Percentiles rank a stretch among this genome's conserved stretches.
These are phyloP conservation scores for Scaptomyza polygonia DNA, from an alignment of 2,888 invertebrate genomes.

Conservation along the genomic window DNA sequence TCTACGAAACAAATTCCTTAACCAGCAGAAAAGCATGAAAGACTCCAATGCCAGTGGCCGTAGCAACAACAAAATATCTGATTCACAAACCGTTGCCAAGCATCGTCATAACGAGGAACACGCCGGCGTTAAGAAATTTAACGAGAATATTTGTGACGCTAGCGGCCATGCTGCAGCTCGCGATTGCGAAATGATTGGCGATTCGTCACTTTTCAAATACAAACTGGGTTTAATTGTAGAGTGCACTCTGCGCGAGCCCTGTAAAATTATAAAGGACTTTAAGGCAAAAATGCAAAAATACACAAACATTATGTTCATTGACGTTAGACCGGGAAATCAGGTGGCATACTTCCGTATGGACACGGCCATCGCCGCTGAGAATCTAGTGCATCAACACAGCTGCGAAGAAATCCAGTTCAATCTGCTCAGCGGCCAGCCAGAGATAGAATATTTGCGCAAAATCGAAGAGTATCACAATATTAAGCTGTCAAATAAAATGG, in stretches of 20 bases:
- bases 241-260: slow-evolving; percentile 88
- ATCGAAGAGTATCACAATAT: slow-evolving; percentile 86
- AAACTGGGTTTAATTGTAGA: slow-evolving; percentile 88
- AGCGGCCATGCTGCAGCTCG: too few species aligned
- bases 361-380: slow-evolving; percentile 84
- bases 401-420: slow-evolving; percentile 82
- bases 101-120: too few species aligned
- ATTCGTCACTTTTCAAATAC: neutral
- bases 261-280: slow-evolving; percentile 88
- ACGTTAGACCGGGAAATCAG: slow-evolving; percentile 89
- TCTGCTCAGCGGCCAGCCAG: slow-evolving; percentile 88
- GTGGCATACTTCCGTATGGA: slow-evolving; percentile 89
- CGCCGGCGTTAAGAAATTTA: too few species aligned
- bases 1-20: neutral
- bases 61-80: too few species aligned
- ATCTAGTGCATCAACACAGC: slow-evolving; percentile 71
- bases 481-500: slow-evolving; percentile 82
- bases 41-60: too few species aligned
- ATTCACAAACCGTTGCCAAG: too few species aligned
- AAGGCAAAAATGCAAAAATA: slow-evolving; percentile 88
- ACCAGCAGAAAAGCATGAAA: too few species aligned
- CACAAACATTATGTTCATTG: slow-evolving; percentile 90
- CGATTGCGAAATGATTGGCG: too few species aligned
- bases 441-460: slow-evolving; percentile 92
- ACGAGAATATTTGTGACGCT: too few species aligned